Percentiles rank a stretch among this genome's conserved stretches.
phyloP scores from a whole-genome alignment of 2,113 vertebrate genomes.

The Nothoprocta perdicaria region DNA sequence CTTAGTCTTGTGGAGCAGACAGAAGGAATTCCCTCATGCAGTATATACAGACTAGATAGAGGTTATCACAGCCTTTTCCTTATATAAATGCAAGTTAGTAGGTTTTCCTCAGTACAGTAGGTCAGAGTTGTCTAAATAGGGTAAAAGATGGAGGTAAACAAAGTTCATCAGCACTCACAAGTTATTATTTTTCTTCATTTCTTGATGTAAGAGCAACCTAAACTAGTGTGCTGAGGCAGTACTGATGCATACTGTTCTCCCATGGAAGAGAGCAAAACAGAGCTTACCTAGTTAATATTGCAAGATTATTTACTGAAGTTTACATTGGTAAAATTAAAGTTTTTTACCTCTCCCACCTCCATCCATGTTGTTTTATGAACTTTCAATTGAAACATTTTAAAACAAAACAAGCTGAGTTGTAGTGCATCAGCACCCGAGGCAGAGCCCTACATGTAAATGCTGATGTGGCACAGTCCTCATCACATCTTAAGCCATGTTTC shows the following conservation, averaged over 20 bases:
- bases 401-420: background rate
- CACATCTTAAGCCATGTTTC: background rate
- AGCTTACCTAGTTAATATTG: background rate
- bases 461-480: background rate
- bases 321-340: background rate
- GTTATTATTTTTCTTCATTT: background rate
- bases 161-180: background rate
- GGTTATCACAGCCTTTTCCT: background rate
- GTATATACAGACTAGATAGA: background rate
- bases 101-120: background rate
- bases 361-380: fast-evolving
- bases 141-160: background rate
- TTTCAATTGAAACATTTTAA: background rate
- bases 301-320: background rate
- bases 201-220: background rate
- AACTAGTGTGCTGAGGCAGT: background rate
- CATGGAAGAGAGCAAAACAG: background rate
- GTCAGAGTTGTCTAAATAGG: background rate
- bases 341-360: background rate
- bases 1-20: background rate
- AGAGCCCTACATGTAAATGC: background rate
- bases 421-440: background rate
- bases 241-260: background rate
- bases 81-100: background rate
- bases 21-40: background rate